phyloP scores from a whole-genome alignment of 2,113 vertebrate species.

The Lichenostomus cassidix region DNA sequence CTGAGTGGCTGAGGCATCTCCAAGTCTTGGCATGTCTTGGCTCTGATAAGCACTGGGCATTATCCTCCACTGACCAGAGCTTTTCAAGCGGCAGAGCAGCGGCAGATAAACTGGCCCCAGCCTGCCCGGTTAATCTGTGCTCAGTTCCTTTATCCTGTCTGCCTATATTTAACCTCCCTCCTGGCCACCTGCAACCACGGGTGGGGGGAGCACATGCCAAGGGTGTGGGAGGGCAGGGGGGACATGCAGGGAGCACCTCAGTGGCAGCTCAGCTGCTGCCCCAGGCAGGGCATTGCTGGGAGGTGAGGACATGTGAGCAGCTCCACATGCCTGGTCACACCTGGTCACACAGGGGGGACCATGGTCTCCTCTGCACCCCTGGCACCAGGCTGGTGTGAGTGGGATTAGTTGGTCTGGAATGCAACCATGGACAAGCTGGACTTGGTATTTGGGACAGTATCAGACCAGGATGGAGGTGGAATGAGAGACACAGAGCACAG shows the following conservation, averaged over 20 bases:
- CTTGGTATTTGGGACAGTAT: background rate
- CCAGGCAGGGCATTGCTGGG: background rate
- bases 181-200: background rate
- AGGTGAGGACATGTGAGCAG: background rate
- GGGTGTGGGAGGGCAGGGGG: background rate
- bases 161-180: background rate
- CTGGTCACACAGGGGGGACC: too few species aligned
- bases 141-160: slow-evolving; percentile 20
- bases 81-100: background rate
- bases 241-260: accelerated
- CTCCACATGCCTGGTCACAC: accelerated
- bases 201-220: background rate
- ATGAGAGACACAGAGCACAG: background rate
- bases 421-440: background rate
- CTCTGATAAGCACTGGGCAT: background rate
- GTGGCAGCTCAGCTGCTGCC: background rate
- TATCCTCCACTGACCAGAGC: background rate
- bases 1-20: background rate
- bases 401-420: background rate
- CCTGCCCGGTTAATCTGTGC: background rate
- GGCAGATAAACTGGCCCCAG: background rate
- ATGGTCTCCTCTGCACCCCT: background rate
- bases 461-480: background rate
- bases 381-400: background rate
- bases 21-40: background rate